Evolutionary conservation across 2,797 vertebrate species (phyloP).

Genomic region (Spondyliosoma cantharus): DNA sequence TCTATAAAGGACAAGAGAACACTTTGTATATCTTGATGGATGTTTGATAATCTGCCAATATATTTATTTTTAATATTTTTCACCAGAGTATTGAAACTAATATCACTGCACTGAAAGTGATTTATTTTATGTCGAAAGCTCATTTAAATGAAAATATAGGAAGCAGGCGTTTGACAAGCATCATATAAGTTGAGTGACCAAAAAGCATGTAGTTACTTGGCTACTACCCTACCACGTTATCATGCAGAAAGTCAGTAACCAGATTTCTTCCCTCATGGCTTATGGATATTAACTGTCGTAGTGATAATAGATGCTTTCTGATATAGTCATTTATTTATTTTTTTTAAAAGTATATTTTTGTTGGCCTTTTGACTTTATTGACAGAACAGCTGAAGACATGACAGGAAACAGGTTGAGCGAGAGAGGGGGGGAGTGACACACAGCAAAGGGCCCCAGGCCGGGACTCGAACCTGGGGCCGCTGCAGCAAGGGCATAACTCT

Average conservation of each 20-base stretch:
- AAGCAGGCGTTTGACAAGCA: not conserved
- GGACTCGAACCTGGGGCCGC: no score
- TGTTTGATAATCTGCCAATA: not conserved
- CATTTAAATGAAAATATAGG: not conserved
- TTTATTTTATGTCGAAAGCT: not conserved
- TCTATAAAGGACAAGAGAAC: not conserved
- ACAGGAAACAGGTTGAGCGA: no score
- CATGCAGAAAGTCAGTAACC: not conserved
- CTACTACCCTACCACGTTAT: not conserved
- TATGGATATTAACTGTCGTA: not conserved
- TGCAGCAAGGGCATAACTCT: no score
- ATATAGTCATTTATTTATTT: no score
- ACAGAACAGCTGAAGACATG: no score
- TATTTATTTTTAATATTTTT: not conserved
- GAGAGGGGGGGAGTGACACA: no score
- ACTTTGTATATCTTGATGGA: not conserved
- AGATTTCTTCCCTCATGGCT: not conserved
- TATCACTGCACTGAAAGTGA: not conserved
- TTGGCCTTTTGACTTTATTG: no score
- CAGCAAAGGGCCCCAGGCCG: no score
- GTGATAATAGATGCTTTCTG: not conserved
- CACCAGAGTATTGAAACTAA: not conserved
- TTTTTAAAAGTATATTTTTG: no score
- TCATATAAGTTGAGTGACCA: not conserved
- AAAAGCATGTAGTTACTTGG: not conserved